Base-by-base conservation (phyloP, 1,140 invertebrate genomes). In the Anthonomus grandis region DNA sequence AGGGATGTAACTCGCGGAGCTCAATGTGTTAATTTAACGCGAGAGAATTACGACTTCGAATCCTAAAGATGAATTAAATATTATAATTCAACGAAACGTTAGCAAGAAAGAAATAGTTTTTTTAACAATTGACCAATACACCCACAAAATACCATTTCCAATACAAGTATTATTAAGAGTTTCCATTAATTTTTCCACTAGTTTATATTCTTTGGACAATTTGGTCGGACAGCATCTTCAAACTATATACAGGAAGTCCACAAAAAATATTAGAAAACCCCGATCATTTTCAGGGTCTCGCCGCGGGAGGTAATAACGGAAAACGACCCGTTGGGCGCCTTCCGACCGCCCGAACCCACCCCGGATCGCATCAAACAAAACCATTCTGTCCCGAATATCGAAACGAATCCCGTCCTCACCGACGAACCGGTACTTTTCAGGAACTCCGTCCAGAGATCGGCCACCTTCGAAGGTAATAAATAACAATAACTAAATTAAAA, bases 311-410 rank as follows among this genome's bases (percentile, higher is more conserved):
- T 60, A n/a, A 49, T 64, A 12, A 64, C 62, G 9, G 62, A 60
- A 55, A 64, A 64, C 27, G 62, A 64, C 78, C 93, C 93, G 0
- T 74, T 96, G 19, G 93, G 93, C 8, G 90, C 91, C 21, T 77
- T 93, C 34, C 78, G 79, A 45, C 81, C 83, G 63, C 74, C 74
- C 27, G 62, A 63, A 50, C 37, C 56, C 5, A 50, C 34, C 15
- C 45, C 65, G 45, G 37, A 66, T 8, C 65, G 67, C 10, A 48
- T 62, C 8, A 50, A 61, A 6, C 66, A 66, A n/a, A 44, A 13
- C 25, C 47, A 42, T 63, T 41, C 52, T 21, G 45, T 59, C 52
- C 41, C 42, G 25, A 9, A 15, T 38, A 25, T 17, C 22, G 47
- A 58, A 41, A 59, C 52, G 13, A 52, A 63, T 51, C 56, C 58